Conservation (phyloP, 2,888 invertebrate species). For the Limnephilus marmoratus region DNA sequence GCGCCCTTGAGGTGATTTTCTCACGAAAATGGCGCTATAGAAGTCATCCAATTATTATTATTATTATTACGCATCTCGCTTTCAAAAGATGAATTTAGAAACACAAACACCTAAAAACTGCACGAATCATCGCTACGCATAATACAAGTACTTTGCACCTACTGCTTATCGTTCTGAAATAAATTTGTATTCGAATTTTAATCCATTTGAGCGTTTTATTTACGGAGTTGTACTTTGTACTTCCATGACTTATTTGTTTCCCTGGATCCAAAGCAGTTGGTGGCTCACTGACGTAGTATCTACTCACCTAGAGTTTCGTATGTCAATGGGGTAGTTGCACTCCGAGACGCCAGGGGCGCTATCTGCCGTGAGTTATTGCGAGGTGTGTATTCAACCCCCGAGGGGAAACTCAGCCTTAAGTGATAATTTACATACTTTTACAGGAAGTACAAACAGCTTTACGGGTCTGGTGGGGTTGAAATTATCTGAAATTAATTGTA, state of each 20-base stretch:
- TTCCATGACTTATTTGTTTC: too few relatives aligned
- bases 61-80: too few relatives aligned
- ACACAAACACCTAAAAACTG: too few relatives aligned
- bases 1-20: too few relatives aligned
- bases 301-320: not conserved
- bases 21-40: too few relatives aligned
- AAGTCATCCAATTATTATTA: too few relatives aligned
- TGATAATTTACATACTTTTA: slow-evolving; percentile 55
- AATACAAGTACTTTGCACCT: too few relatives aligned
- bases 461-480: slow-evolving; percentile 34
- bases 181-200: too few relatives aligned
- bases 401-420: slow-evolving; percentile 45
- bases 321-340: slow-evolving; percentile 35
- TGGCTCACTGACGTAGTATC: not conserved
- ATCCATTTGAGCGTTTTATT: too few relatives aligned
- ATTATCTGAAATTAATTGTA: slow-evolving; percentile 33
- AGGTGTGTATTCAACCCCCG: slow-evolving; percentile 29
- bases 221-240: not conserved
- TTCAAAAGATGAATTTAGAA: too few relatives aligned
- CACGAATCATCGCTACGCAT: too few relatives aligned
- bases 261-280: not conserved
- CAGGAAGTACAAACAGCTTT: slow-evolving; percentile 52
- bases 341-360: slow-evolving; percentile 32
- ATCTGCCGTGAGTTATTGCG: slow-evolving; percentile 35
- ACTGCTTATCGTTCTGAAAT: too few relatives aligned